Evolutionary conservation across 2,888 invertebrate species (phyloP).

Genomic region (Onthophagus sagittarius): DNA sequence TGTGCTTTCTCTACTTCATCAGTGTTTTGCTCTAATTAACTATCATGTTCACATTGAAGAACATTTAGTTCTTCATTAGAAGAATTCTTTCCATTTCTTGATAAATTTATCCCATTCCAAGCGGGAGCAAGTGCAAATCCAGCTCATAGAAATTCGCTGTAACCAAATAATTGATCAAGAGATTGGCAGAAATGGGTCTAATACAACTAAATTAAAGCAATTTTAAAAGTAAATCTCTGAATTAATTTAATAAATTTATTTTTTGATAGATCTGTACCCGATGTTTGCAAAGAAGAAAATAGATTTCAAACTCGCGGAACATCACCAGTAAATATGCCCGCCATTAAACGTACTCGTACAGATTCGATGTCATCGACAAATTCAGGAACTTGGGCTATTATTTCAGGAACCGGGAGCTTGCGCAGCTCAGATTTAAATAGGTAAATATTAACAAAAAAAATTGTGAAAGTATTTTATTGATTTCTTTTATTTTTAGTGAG

Average conservation of each 20-base stretch:
- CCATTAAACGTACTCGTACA: constrained; percentile 50
- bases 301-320: constrained; percentile 48
- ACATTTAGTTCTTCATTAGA: too few relatives aligned
- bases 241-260: neutral
- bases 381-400: constrained; percentile 66
- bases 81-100: too few relatives aligned
- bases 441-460: constrained; percentile 1
- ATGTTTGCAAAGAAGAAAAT: constrained; percentile 30
- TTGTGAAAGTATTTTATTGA: neutral
- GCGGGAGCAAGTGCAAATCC: too few relatives aligned
- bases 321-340: constrained; percentile 64
- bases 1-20: too few relatives aligned
- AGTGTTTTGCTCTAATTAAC: too few relatives aligned
- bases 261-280: constrained; percentile 16
- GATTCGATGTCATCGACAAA: constrained; percentile 56
- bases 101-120: too few relatives aligned
- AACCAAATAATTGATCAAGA: too few relatives aligned
- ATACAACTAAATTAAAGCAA: too few relatives aligned
- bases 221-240: too few relatives aligned
- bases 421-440: constrained; percentile 50
- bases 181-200: too few relatives aligned
- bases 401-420: constrained; percentile 64
- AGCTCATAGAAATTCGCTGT: too few relatives aligned
- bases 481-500: neutral
- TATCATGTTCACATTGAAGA: too few relatives aligned